Percentiles rank a stretch among this genome's conserved stretches.
phyloP scores from a whole-genome alignment of 2,797 vertebrate species.

The Coregonus sp. region DNA sequence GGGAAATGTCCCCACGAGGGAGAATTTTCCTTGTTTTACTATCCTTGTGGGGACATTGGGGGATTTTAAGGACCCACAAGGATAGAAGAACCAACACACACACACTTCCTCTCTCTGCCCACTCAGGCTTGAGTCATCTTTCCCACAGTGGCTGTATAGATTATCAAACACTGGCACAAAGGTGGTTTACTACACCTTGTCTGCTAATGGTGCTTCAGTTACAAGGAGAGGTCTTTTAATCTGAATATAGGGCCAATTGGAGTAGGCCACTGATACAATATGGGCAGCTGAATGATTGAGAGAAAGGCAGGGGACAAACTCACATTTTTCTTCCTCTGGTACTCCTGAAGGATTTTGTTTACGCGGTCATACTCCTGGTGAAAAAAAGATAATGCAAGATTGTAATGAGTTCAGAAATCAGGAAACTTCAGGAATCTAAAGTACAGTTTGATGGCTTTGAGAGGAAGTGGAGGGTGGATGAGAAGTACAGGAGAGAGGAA shows the following conservation, averaged over 20 bases:
- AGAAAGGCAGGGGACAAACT: slow-evolving; percentile 59
- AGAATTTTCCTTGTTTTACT: no score
- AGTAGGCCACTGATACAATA: not conserved
- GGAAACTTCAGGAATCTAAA: not conserved
- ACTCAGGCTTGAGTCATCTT: not conserved
- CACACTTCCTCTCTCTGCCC: not conserved
- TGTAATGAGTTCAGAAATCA: slow-evolving; percentile 7
- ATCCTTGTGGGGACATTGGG: no score
- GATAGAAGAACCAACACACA: not conserved
- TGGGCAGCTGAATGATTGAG: not conserved
- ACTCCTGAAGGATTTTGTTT: slow-evolving; percentile 88
- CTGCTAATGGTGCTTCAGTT: not conserved
- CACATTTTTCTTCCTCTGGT: slow-evolving; percentile 92
- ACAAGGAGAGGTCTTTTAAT: not conserved
- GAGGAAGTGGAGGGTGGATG: slow-evolving; percentile 48
- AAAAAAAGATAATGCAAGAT: slow-evolving; percentile 13
- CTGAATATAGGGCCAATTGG: not conserved
- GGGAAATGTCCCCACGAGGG: no score
- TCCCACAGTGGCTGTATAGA: not conserved
- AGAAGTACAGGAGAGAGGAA: slow-evolving; percentile 50
- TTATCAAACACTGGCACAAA: not conserved
- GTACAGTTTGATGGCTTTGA: no score
- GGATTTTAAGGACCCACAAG: not conserved
- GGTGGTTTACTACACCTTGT: not conserved
- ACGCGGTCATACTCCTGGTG: slow-evolving; percentile 90